A percentile compares a stretch with the other conserved stretches of the same genome.
Evolutionary conservation across 2,888 invertebrate species (phyloP).

Genomic region (Halocaridina rubra): DNA sequence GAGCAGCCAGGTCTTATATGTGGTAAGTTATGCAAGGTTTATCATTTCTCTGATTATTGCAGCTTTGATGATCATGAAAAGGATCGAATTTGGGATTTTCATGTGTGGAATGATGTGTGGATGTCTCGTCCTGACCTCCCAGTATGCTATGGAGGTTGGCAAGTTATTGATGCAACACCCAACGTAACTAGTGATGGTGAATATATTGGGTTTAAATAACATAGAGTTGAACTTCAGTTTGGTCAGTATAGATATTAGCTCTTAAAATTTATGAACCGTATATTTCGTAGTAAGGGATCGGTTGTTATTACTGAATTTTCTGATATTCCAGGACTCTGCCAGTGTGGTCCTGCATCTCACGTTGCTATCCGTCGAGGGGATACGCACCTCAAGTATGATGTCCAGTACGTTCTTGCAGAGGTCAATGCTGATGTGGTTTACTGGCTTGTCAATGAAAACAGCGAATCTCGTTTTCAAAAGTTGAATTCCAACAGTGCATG

Average conservation of each 20-base stretch:
- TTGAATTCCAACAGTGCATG: no score
- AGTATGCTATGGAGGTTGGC: constrained; percentile 81
- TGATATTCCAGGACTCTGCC: constrained; percentile 75
- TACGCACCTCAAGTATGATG: constrained; percentile 79
- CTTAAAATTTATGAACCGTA: no score
- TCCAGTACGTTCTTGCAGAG: constrained; percentile 81
- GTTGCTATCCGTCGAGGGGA: constrained; percentile 81
- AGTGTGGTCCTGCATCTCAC: constrained; percentile 76
- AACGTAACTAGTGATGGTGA: constrained; percentile 76
- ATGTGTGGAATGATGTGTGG: constrained; percentile 86
- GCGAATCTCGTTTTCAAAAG: no score
- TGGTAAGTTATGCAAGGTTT: no score
- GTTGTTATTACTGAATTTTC: no score
- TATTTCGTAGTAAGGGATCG: no score
- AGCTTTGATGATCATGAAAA: constrained; percentile 82
- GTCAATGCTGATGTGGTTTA: constrained; percentile 87
- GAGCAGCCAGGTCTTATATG: no score
- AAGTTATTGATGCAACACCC: constrained; percentile 83
- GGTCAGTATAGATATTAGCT: no score
- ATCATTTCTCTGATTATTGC: no score
- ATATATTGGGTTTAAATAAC: neutral
- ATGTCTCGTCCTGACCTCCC: constrained; percentile 81
- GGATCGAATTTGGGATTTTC: constrained; percentile 89
- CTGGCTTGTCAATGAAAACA: no score
- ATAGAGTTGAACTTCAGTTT: no score